These are phyloP conservation scores for Sorex araneus DNA, from an alignment of 2,113 vertebrate species.

Conservation along the genomic window DNA sequence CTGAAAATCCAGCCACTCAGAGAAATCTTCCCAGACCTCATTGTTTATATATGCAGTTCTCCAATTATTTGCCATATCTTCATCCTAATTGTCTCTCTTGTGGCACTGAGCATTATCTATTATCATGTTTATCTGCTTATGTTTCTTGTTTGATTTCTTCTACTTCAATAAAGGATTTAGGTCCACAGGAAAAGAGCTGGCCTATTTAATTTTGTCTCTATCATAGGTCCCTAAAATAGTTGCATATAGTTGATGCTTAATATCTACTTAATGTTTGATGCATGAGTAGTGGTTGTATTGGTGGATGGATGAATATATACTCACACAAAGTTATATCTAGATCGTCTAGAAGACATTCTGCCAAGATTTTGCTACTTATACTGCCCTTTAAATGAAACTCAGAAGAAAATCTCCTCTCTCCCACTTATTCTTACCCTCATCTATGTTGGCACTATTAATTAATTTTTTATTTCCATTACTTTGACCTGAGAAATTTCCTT, in stretches of 20 bases:
- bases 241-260: background rate
- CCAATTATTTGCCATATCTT: background rate
- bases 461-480: background rate
- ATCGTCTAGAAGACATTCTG: background rate
- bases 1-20: background rate
- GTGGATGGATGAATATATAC: background rate
- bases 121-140: background rate
- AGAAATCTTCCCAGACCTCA: background rate
- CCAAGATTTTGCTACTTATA: background rate
- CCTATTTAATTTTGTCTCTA: background rate
- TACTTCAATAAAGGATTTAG: slow-evolving; percentile 6
- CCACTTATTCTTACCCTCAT: background rate
- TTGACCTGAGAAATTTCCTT: background rate
- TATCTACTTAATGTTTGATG: background rate
- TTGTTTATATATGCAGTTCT: background rate
- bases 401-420: background rate
- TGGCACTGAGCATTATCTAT: background rate
- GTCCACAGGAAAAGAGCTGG: background rate
- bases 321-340: background rate
- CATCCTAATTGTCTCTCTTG: background rate
- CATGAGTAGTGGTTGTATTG: too few relatives aligned
- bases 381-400: slow-evolving; percentile 4
- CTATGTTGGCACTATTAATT: background rate
- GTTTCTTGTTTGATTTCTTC: slow-evolving; percentile 8
- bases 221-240: background rate